Percentiles rank a stretch among this genome's conserved stretches.
These are phyloP conservation scores for Pasiphila rectangulata DNA, from an alignment of 2,888 invertebrate genomes.

Conservation along the genomic window DNA sequence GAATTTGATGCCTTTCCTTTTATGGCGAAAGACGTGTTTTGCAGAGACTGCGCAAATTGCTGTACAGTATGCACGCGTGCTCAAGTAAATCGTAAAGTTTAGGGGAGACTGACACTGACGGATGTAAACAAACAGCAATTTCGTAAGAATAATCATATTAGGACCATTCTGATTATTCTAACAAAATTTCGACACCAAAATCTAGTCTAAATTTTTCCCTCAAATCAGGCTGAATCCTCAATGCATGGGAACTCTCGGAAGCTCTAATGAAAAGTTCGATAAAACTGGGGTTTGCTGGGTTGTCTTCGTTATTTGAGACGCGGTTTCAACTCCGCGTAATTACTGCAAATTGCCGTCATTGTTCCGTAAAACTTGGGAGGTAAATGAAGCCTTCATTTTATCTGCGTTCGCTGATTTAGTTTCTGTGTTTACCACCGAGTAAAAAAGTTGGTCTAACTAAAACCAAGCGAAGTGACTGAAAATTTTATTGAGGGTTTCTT, in stretches of 20 bases:
- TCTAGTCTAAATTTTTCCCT: neutral
- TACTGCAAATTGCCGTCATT: constrained; percentile 67
- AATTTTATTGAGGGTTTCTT: neutral
- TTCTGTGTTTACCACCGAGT: too few species aligned
- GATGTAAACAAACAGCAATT: too few species aligned
- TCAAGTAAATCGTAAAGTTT: too few species aligned
- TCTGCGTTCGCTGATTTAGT: constrained; percentile 18
- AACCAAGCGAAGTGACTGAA: neutral
- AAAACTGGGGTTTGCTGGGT: constrained; percentile 17
- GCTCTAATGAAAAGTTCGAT: constrained; percentile 15
- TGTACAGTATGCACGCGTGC: too few species aligned
- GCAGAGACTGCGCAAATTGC: too few species aligned
- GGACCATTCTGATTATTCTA: neutral
- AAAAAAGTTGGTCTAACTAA: too few species aligned
- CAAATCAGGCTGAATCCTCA: neutral
- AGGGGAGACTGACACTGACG: too few species aligned
- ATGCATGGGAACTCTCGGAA: constrained; percentile 4
- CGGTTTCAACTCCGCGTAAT: constrained; percentile 49
- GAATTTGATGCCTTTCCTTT: too few species aligned
- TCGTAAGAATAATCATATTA: too few species aligned
- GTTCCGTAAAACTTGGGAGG: constrained; percentile 38
- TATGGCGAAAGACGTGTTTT: too few species aligned
- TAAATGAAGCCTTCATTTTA: constrained; percentile 19
- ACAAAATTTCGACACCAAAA: neutral
- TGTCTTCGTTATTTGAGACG: constrained; percentile 39